Percentiles rank a stretch among this genome's conserved stretches.
These are phyloP conservation scores for Silurus meridionalis DNA, from an alignment of 2,113 vertebrate species.

Conservation along the genomic window DNA sequence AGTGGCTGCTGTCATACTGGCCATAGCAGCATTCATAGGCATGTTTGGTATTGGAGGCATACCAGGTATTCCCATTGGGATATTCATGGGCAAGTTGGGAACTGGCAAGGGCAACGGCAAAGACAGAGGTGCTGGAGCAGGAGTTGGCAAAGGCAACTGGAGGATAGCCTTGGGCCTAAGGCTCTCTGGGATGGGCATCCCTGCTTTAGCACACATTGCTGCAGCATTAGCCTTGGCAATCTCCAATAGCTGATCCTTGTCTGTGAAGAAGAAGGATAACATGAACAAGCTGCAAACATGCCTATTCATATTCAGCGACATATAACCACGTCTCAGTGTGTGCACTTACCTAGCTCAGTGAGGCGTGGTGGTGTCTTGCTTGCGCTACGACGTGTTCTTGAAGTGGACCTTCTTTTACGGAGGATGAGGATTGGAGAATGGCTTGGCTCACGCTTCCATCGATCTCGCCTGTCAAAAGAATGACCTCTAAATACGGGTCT, in stretches of 20 bases:
- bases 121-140: slow-evolving; percentile 70
- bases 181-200: slow-evolving; percentile 93
- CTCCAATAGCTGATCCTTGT: slow-evolving; percentile 97
- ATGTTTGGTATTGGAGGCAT: slow-evolving; percentile 76
- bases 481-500: slow-evolving; percentile 83
- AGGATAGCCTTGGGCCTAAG: slow-evolving; percentile 88
- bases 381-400: slow-evolving; percentile 78
- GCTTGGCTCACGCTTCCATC: slow-evolving; percentile 87
- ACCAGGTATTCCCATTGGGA: slow-evolving; percentile 62
- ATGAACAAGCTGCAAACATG: neutral
- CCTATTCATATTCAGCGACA: neutral
- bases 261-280: slow-evolving; percentile 63
- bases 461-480: slow-evolving; percentile 82
- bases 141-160: slow-evolving; percentile 79
- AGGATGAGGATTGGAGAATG: slow-evolving; percentile 87
- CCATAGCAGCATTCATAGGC: slow-evolving; percentile 77
- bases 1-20: slow-evolving; percentile 78
- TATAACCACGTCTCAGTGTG: neutral
- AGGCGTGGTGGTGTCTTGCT: slow-evolving; percentile 92
- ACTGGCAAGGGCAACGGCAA: slow-evolving; percentile 74
- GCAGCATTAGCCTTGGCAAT: slow-evolving; percentile 99
- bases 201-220: slow-evolving; percentile 98
- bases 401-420: slow-evolving; percentile 88
- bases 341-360: slow-evolving; percentile 88
- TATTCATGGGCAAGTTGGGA: slow-evolving; percentile 68